These are phyloP conservation scores for Poecilia picta DNA, from an alignment of 2,797 vertebrate genomes.

Conservation along the genomic window DNA sequence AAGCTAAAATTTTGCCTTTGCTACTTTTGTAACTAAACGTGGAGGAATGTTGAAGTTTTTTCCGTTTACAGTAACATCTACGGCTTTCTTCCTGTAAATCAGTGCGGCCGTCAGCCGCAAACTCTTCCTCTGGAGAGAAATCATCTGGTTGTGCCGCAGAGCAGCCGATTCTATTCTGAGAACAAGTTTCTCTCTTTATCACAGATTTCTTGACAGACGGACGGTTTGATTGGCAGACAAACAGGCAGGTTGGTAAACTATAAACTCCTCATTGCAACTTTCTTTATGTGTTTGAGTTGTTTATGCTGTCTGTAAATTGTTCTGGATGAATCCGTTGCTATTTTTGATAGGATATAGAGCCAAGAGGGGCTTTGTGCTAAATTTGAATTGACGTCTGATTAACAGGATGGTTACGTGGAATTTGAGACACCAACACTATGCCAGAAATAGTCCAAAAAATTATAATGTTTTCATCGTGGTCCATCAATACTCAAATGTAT, in stretches of 20 bases:
- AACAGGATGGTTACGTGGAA: background rate
- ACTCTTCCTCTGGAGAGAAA: slow-evolving; percentile 39
- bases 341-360: slow-evolving; percentile 3
- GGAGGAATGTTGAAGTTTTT: background rate
- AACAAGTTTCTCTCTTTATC: slow-evolving; percentile 46
- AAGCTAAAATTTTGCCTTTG: background rate
- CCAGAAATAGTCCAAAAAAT: background rate
- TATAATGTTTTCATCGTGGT: background rate
- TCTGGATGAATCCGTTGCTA: slow-evolving; percentile 4
- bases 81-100: slow-evolving; percentile 4
- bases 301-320: slow-evolving; percentile 10
- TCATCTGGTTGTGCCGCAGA: slow-evolving; percentile 26
- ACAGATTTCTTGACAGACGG: slow-evolving; percentile 36
- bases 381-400: background rate
- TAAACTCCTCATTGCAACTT: slow-evolving; percentile 21
- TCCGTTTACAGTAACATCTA: background rate
- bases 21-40: background rate
- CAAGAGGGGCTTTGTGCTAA: background rate
- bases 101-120: slow-evolving; percentile 25
- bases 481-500: background rate
- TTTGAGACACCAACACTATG: background rate
- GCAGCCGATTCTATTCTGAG: slow-evolving; percentile 64
- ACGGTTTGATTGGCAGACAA: slow-evolving; percentile 53
- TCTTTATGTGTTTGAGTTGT: background rate
- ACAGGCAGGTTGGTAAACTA: slow-evolving; percentile 33